Percentiles rank a stretch among this genome's conserved stretches.
These are phyloP conservation scores for Murina feae DNA, from an alignment of 2,113 vertebrate species.

Conservation along the genomic window DNA sequence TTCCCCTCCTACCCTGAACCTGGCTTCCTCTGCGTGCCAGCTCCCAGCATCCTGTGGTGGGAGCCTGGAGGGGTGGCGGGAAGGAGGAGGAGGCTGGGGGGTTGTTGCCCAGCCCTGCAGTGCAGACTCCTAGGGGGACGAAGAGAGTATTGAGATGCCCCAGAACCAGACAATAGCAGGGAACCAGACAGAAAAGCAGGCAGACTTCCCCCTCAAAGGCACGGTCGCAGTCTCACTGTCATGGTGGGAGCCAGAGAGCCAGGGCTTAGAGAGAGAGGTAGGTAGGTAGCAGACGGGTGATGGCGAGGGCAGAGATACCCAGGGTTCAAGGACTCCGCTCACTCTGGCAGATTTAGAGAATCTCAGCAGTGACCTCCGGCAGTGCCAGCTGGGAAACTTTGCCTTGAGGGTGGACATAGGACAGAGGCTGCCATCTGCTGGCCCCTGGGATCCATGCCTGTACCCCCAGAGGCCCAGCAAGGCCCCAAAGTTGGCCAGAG, in stretches of 20 bases:
- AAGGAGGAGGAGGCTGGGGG: neutral
- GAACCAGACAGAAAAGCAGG: neutral
- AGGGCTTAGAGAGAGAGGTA: neutral
- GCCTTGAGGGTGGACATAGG: neutral
- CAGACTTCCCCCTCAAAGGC: neutral
- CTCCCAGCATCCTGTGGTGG: neutral
- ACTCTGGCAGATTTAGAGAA: neutral
- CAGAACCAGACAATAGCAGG: neutral
- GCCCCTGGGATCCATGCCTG: neutral
- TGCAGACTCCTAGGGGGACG: neutral
- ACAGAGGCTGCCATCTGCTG: slow-evolving; percentile 33
- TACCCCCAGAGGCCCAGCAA: neutral
- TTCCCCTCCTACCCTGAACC: neutral
- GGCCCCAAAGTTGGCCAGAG: neutral
- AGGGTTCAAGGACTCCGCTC: neutral
- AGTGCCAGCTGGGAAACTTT: neutral
- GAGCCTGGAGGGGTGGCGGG: too few relatives aligned
- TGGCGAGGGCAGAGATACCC: neutral
- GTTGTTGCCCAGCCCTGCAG: neutral
- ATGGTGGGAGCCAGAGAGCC: neutral
- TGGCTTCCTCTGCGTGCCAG: too few relatives aligned
- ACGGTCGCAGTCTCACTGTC: neutral
- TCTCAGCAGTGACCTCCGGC: accelerated
- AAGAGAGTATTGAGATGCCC: neutral
- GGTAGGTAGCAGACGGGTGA: accelerated